phyloP scores from a whole-genome alignment of 2,113 vertebrate genomes.

The Plectropomus leopardus region DNA sequence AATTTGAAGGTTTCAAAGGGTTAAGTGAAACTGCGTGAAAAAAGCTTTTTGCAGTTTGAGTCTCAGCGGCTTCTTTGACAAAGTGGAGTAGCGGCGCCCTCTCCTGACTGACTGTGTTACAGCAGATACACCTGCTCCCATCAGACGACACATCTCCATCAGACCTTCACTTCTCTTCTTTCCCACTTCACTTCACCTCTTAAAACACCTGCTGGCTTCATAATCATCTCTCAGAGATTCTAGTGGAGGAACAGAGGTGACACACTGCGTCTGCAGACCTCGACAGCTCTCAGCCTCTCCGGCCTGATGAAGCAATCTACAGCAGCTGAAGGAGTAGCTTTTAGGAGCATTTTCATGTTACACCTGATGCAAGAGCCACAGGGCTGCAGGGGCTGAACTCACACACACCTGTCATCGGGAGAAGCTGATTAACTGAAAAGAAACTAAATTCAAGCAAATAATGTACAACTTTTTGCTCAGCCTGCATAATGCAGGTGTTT shows the following conservation, averaged over 20 bases:
- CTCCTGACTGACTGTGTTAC: constrained; percentile 24
- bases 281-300: background rate
- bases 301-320: background rate
- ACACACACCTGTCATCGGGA: too few relatives aligned
- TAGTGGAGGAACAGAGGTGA: background rate
- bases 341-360: background rate
- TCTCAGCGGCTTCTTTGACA: background rate
- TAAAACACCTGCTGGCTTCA: background rate
- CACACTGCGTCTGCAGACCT: background rate
- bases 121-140: constrained; percentile 3
- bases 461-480: too few relatives aligned
- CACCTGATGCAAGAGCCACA: background rate
- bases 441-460: too few relatives aligned
- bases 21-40: background rate
- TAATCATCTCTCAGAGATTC: background rate
- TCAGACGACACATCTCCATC: background rate
- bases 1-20: too few relatives aligned
- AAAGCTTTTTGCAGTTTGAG: background rate
- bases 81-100: constrained; percentile 51
- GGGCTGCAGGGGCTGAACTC: too few relatives aligned
- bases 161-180: background rate
- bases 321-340: background rate
- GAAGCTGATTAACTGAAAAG: too few relatives aligned
- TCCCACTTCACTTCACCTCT: background rate
- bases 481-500: too few relatives aligned